Evolutionary conservation across 2,113 vertebrate genomes (phyloP).

Genomic region (Malurus melanocephalus): DNA sequence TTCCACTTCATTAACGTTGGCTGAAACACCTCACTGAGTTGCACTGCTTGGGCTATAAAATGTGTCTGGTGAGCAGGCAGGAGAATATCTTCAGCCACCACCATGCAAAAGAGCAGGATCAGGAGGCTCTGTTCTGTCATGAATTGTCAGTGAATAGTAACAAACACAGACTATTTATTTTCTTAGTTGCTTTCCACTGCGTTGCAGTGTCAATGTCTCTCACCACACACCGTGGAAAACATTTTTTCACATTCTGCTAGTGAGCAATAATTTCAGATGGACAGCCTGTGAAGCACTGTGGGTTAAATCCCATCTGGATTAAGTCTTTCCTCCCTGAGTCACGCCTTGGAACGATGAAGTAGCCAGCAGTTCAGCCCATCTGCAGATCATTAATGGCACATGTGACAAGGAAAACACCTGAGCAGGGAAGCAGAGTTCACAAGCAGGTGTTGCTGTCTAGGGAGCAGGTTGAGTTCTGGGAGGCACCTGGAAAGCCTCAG

Average conservation of each 20-base stretch:
- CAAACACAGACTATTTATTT: neutral
- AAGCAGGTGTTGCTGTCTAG: slow-evolving; percentile 41
- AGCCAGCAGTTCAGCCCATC: slow-evolving; percentile 33
- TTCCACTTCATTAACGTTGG: slow-evolving; percentile 42
- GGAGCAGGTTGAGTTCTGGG: slow-evolving; percentile 15
- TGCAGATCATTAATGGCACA: slow-evolving; percentile 33
- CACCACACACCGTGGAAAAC: neutral
- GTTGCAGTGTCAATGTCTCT: neutral
- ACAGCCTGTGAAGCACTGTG: neutral
- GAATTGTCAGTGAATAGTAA: neutral
- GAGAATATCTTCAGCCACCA: neutral
- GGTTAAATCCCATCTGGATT: slow-evolving; percentile 36
- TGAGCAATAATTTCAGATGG: neutral
- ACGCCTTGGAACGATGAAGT: neutral
- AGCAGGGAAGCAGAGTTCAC: neutral
- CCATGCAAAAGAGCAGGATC: neutral
- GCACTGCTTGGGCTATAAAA: slow-evolving; percentile 9
- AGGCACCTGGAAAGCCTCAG: slow-evolving; percentile 37
- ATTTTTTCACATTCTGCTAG: neutral
- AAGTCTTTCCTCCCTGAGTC: slow-evolving; percentile 29
- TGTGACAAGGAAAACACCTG: slow-evolving; percentile 57
- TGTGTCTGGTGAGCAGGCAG: neutral
- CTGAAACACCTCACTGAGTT: neutral
- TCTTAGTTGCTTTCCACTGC: neutral
- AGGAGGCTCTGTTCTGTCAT: neutral